Evolutionary conservation across 2,888 invertebrate genomes (phyloP).

Genomic region (Eudemis profundana): DNA sequence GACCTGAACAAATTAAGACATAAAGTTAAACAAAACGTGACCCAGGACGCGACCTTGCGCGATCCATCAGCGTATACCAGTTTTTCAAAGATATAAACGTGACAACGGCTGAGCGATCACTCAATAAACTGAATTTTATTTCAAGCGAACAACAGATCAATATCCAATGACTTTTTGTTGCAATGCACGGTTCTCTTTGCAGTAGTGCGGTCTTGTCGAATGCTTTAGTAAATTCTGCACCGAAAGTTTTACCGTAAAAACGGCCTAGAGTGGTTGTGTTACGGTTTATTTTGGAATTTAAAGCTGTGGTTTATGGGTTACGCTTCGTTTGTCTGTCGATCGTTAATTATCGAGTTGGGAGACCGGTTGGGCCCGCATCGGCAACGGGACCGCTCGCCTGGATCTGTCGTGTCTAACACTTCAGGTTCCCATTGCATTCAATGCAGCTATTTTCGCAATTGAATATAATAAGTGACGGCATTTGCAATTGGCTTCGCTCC

Average conservation of each 20-base stretch:
- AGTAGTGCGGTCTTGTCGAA: slow-evolving; percentile 60
- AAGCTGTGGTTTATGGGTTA: slow-evolving; percentile 54
- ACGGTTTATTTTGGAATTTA: slow-evolving; percentile 57
- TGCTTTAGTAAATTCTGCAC: slow-evolving; percentile 67
- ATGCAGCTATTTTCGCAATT: slow-evolving; percentile 49
- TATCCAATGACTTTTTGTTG: slow-evolving; percentile 68
- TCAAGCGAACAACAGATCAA: slow-evolving; percentile 74
- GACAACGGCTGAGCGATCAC: slow-evolving; percentile 73
- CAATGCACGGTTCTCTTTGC: slow-evolving; percentile 65
- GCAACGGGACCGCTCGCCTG: slow-evolving; percentile 60
- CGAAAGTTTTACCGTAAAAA: slow-evolving; percentile 46
- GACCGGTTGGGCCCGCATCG: slow-evolving; percentile 70
- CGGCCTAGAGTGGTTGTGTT: slow-evolving; percentile 59
- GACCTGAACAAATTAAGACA: slow-evolving; percentile 62
- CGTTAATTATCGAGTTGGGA: slow-evolving; percentile 76
- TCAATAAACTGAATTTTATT: slow-evolving; percentile 82
- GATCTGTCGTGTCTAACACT: slow-evolving; percentile 58
- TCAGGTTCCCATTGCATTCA: slow-evolving; percentile 54
- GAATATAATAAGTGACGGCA: slow-evolving; percentile 34
- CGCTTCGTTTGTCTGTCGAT: slow-evolving; percentile 65
- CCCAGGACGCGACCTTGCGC: slow-evolving; percentile 64
- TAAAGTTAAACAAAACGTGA: slow-evolving; percentile 55
- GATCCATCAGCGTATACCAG: slow-evolving; percentile 61
- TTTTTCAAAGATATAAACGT: slow-evolving; percentile 76
- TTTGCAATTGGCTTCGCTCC: slow-evolving; percentile 32